Conservation (phyloP, 2,113 vertebrate genomes). For the Pteruthius melanotis region DNA sequence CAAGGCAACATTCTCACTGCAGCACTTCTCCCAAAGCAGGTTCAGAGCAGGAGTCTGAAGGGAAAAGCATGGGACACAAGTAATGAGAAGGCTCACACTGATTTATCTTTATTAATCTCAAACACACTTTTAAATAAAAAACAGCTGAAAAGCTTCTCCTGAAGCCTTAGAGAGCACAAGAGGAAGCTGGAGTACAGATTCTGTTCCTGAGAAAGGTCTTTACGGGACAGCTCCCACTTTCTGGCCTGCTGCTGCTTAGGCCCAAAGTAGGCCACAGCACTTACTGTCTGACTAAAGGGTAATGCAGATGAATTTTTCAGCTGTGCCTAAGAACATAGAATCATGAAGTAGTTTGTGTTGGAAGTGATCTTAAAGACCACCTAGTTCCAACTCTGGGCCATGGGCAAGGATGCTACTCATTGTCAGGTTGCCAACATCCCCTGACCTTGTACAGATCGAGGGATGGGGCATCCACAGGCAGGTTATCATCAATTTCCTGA, state of each 20-base stretch:
- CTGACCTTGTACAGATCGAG: not conserved
- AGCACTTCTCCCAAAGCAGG: conserved; percentile 91
- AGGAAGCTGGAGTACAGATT: not conserved
- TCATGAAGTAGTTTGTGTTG: not conserved
- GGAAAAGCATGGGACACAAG: not conserved
- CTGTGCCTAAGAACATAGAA: not conserved
- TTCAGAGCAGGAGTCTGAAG: conserved; percentile 85
- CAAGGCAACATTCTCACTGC: conserved; percentile 79
- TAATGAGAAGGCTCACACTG: not conserved
- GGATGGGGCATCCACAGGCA: not conserved
- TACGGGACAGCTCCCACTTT: not conserved
- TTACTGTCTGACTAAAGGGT: not conserved
- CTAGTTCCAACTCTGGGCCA: not conserved
- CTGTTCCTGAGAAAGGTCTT: not conserved
- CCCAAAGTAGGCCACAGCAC: not conserved
- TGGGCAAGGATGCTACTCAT: too few species aligned
- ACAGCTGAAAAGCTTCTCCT: not conserved
- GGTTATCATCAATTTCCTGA: not conserved
- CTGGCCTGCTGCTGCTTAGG: not conserved
- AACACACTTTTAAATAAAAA: not conserved
- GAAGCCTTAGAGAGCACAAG: not conserved
- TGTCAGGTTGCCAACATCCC: not conserved
- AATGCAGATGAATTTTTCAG: not conserved
- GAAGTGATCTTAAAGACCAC: not conserved
- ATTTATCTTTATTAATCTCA: not conserved